Evolutionary conservation across 2,797 vertebrate species (phyloP).

Genomic region (Semotilus atromaculatus): DNA sequence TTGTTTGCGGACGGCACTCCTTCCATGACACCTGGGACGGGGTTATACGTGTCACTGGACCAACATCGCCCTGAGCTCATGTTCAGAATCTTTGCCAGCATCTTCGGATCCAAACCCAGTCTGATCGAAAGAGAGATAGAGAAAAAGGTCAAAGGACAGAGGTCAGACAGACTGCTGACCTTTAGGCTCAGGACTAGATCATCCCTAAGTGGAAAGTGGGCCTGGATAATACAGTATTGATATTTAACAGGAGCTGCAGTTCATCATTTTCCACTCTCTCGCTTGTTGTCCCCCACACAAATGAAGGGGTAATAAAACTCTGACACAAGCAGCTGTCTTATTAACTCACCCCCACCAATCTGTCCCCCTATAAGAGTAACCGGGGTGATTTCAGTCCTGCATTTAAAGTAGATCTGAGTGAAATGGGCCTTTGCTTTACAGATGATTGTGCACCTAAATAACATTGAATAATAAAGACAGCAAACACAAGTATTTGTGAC

Average conservation of each 20-base stretch:
- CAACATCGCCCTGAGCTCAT: slow-evolving; percentile 98
- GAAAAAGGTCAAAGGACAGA: slow-evolving; percentile 75
- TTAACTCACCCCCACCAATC: slow-evolving; percentile 60
- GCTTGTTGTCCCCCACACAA: slow-evolving; percentile 40
- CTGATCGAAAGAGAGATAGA: slow-evolving; percentile 69
- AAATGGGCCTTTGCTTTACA: slow-evolving; percentile 21
- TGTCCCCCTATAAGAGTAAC: slow-evolving; percentile 56
- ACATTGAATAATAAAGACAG: background rate
- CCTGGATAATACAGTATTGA: slow-evolving; percentile 85
- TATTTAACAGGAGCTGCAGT: slow-evolving; percentile 77
- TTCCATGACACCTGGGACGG: slow-evolving; percentile 96
- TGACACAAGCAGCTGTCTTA: slow-evolving; percentile 58
- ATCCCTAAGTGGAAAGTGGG: slow-evolving; percentile 79
- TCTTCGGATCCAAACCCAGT: slow-evolving; percentile 95
- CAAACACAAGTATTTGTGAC: background rate
- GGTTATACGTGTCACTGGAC: slow-evolving; percentile 97
- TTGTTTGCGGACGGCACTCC: slow-evolving; percentile 93
- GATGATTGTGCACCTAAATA: background rate
- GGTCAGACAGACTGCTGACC: slow-evolving; percentile 66
- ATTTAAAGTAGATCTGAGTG: slow-evolving; percentile 44
- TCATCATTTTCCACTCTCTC: slow-evolving; percentile 89
- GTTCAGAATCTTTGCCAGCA: slow-evolving; percentile 94
- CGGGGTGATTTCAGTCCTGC: slow-evolving; percentile 55
- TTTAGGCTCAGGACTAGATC: slow-evolving; percentile 66
- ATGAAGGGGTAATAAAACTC: slow-evolving; percentile 52